phyloP scores from a whole-genome alignment of 2,113 vertebrate genomes.

The Corvus cornix region DNA sequence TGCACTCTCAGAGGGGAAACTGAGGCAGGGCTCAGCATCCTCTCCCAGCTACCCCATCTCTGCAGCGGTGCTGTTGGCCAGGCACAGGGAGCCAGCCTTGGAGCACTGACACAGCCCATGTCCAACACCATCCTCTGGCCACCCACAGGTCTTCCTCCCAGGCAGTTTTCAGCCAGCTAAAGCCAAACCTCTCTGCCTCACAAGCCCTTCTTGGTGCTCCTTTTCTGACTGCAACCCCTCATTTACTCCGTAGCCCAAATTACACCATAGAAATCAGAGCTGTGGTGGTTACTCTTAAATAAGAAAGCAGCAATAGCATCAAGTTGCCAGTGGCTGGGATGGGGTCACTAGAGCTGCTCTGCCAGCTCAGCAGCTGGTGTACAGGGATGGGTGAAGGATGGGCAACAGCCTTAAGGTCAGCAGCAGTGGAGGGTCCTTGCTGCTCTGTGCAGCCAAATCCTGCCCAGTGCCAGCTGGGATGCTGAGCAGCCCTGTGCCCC shows the following conservation, averaged over 20 bases:
- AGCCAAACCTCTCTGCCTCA: neutral
- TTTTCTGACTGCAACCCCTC: neutral
- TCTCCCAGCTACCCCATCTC: neutral
- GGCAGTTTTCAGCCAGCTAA: neutral
- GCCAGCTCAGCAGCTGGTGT: neutral
- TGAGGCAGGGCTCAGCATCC: neutral
- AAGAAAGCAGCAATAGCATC: neutral
- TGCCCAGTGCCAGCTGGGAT: accelerated
- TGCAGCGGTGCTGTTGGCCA: accelerated
- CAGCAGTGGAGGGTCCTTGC: neutral
- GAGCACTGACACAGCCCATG: neutral
- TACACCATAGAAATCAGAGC: neutral
- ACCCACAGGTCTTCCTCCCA: neutral
- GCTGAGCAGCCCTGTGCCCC: neutral
- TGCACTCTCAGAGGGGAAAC: neutral
- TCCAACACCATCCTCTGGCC: neutral
- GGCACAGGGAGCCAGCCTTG: neutral
- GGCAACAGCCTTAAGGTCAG: neutral
- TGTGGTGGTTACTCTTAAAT: neutral
- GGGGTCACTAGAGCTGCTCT: neutral
- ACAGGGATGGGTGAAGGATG: neutral
- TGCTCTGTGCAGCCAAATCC: neutral
- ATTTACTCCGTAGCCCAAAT: neutral
- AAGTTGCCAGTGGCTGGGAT: neutral
- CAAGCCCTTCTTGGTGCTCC: neutral